A percentile compares a stretch with the other conserved stretches of the same genome.
Evolutionary conservation across 30 jellyfish, hydroid and myxozoan genomes (phyloP).

Genomic region (Phacellophora camtschatica): DNA sequence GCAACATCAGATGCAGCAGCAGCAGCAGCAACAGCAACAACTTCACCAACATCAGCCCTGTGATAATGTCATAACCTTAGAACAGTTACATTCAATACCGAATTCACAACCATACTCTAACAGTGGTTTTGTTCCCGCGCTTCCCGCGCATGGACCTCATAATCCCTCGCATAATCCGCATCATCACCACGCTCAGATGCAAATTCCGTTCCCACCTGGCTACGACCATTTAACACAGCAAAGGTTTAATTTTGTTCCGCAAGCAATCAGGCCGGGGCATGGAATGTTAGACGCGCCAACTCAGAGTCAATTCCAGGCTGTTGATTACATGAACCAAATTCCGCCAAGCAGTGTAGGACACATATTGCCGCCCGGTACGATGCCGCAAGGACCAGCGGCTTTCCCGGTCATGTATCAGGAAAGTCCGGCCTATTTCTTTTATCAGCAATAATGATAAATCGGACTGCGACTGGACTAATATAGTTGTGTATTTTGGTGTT

Average conservation of each 20-base stretch:
- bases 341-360: constrained; percentile 43
- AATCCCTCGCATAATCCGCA: too few relatives aligned
- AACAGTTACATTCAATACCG: constrained; percentile 29
- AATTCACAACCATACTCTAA: constrained; percentile 15
- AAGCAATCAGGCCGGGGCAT: constrained; percentile 40
- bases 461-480: not conserved
- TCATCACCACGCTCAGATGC: constrained; percentile 65
- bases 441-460: constrained; percentile 21
- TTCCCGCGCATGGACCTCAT: constrained; percentile 57
- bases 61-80: not conserved
- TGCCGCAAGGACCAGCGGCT: constrained; percentile 64
- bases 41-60: constrained; percentile 49
- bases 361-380: constrained; percentile 36
- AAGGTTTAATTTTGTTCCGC: constrained; percentile 37
- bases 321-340: constrained; percentile 32
- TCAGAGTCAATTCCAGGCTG: constrained; percentile 52
- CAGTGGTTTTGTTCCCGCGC: constrained; percentile 31
- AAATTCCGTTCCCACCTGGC: constrained; percentile 56
- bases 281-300: constrained; percentile 19
- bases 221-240: constrained; percentile 56
- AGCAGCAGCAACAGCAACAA: constrained; percentile 45
- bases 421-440: constrained; percentile 61
- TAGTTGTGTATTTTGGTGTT: constrained; percentile 21
- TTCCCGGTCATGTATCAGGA: constrained; percentile 64
- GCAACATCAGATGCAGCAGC: constrained; percentile 40